These are phyloP conservation scores for Campoletis raptor DNA, from an alignment of 2,888 invertebrate genomes.

Conservation along the genomic window DNA sequence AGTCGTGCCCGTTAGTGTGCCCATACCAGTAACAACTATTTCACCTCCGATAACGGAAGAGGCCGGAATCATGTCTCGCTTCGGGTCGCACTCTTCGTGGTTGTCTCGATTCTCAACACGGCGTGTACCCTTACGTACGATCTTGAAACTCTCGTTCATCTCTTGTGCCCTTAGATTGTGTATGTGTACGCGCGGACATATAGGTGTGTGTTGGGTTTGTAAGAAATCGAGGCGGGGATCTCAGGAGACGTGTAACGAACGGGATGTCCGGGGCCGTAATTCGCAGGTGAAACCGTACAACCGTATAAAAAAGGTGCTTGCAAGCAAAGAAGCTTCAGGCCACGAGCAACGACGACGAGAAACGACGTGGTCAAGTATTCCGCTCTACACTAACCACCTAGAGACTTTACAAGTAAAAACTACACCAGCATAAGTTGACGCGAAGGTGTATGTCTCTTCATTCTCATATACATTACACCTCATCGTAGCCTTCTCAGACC, in stretches of 20 bases:
- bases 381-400: conserved; percentile 8
- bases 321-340: conserved; percentile 49
- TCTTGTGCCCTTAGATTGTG: conserved; percentile 22
- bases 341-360: conserved; percentile 28
- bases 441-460: conserved; percentile 38
- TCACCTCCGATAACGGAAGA: conserved; percentile 50
- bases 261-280: conserved; percentile 69
- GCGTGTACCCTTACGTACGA: conserved; percentile 32
- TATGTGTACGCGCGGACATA: background rate
- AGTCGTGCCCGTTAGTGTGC: background rate
- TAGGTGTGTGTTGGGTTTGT: conserved; percentile 17
- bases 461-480: background rate
- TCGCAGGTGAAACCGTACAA: conserved; percentile 71
- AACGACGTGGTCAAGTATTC: conserved; percentile 33
- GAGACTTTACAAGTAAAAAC: conserved; percentile 39
- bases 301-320: conserved; percentile 58
- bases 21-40: conserved; percentile 24
- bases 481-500: background rate
- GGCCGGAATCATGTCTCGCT: conserved; percentile 45
- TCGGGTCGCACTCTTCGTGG: conserved; percentile 35
- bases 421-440: conserved; percentile 48
- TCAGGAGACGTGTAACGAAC: conserved; percentile 64
- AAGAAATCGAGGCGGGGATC: conserved; percentile 47
- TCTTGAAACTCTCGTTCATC: conserved; percentile 41
- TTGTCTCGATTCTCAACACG: conserved; percentile 35